phyloP scores from a whole-genome alignment of 2,797 vertebrate genomes.

The Amniataba percoides region DNA sequence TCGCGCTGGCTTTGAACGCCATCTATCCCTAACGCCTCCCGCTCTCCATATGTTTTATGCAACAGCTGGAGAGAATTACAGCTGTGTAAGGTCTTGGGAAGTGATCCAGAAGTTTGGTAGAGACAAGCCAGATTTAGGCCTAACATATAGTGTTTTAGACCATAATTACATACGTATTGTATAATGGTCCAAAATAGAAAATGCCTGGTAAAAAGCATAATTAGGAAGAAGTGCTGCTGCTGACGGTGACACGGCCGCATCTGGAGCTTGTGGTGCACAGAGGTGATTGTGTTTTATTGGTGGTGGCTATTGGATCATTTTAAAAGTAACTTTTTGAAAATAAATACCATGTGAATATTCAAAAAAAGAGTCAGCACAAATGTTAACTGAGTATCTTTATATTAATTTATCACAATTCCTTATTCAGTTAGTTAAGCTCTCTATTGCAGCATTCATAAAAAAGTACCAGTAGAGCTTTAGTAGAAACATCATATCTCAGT shows the following conservation, averaged over 20 bases:
- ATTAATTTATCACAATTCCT: not conserved
- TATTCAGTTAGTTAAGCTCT: not conserved
- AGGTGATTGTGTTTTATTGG: constrained; percentile 26
- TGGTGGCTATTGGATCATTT: constrained; percentile 29
- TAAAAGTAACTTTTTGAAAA: constrained; percentile 5
- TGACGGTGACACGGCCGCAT: constrained; percentile 38
- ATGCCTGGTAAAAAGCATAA: constrained; percentile 75
- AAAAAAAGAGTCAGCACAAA: not conserved
- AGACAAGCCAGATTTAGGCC: constrained; percentile 79
- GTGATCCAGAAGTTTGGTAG: constrained; percentile 69
- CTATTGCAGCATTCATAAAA: not conserved
- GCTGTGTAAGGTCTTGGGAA: constrained; percentile 71
- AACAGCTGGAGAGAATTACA: constrained; percentile 80
- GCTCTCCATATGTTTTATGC: constrained; percentile 62
- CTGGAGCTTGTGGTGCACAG: constrained; percentile 33
- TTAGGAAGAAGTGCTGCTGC: constrained; percentile 68
- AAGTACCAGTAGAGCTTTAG: not conserved
- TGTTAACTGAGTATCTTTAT: not conserved
- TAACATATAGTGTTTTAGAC: constrained; percentile 79
- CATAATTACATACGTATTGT: constrained; percentile 81
- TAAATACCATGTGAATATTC: constrained; percentile 13
- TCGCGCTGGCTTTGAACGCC: constrained; percentile 47
- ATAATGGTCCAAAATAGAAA: constrained; percentile 77
- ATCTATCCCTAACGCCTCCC: constrained; percentile 50
- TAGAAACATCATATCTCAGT: not conserved